phyloP scores from a whole-genome alignment of 1,140 invertebrate genomes.

The Potamilus streckersoni region DNA sequence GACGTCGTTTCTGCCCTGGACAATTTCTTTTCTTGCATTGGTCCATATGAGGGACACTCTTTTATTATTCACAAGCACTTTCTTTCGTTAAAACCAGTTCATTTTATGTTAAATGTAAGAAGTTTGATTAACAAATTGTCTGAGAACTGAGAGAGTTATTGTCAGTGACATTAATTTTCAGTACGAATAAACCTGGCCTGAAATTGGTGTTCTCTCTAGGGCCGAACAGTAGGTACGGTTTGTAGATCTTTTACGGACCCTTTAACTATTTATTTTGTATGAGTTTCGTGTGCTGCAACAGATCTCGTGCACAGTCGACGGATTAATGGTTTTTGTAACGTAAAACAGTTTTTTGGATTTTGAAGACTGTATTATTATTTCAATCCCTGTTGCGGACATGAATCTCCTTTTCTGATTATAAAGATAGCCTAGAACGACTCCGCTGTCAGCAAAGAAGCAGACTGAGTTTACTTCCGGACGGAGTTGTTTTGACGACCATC shows the following conservation, averaged over 20 bases:
- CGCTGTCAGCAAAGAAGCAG: slow-evolving; percentile 29
- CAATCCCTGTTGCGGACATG: slow-evolving; percentile 20
- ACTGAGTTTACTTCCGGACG: too few species aligned
- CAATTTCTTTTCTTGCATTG: too few species aligned
- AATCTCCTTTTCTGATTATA: slow-evolving; percentile 20
- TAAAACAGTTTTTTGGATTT: slow-evolving; percentile 11
- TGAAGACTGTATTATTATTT: neutral
- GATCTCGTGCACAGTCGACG: slow-evolving; percentile 23
- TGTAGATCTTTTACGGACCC: slow-evolving; percentile 7
- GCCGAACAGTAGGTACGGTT: neutral
- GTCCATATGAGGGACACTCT: too few species aligned
- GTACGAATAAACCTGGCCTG: too few species aligned
- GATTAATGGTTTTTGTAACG: slow-evolving; percentile 8
- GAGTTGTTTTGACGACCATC: neutral
- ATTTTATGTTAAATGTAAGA: too few species aligned
- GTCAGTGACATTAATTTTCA: too few species aligned
- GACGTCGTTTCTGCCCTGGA: too few species aligned
- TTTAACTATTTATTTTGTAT: neutral
- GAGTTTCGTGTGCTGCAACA: neutral
- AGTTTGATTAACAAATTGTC: too few species aligned
- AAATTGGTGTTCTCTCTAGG: too few species aligned
- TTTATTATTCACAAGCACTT: too few species aligned
- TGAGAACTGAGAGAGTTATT: too few species aligned
- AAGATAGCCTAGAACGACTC: slow-evolving; percentile 28
- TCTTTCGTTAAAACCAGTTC: too few species aligned